Evolutionary conservation across 2,113 vertebrate species (phyloP).

Genomic region (Litocranius walleri): DNA sequence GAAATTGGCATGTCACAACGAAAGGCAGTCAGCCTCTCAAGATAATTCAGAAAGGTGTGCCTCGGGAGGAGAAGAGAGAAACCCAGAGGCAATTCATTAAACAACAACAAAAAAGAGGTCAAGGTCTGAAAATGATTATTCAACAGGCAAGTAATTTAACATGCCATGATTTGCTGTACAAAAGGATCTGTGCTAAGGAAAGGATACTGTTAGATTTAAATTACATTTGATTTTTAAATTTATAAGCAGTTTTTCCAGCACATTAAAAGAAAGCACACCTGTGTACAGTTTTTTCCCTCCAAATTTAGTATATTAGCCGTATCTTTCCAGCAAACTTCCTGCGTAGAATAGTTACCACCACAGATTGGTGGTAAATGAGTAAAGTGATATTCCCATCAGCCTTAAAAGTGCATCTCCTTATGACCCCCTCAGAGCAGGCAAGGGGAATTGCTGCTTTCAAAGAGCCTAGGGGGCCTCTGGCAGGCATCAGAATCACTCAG

Average conservation of each 20-base stretch:
- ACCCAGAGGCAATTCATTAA: not conserved
- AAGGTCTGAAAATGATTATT: not conserved
- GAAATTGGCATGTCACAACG: not conserved
- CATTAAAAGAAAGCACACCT: conserved; percentile 25
- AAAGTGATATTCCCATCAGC: not conserved
- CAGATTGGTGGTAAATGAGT: not conserved
- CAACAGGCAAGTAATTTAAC: conserved; percentile 7
- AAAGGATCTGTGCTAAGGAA: not conserved
- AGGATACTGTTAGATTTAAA: conserved; percentile 20
- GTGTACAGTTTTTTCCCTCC: not conserved
- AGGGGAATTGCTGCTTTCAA: not conserved
- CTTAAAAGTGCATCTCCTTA: not conserved
- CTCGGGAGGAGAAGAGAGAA: not conserved
- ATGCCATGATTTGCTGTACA: not conserved
- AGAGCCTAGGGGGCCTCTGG: not conserved
- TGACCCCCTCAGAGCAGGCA: not conserved
- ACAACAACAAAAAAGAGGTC: not conserved
- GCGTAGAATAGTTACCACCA: not conserved
- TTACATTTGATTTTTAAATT: conserved; percentile 50
- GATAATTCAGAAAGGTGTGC: not conserved
- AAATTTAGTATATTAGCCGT: not conserved
- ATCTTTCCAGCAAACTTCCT: not conserved
- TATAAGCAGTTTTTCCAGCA: not conserved
- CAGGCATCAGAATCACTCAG: not conserved
- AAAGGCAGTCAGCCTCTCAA: conserved; percentile 17